Evolutionary conservation across 1,140 invertebrate species (phyloP).

Genomic region (Papilio polytes): DNA sequence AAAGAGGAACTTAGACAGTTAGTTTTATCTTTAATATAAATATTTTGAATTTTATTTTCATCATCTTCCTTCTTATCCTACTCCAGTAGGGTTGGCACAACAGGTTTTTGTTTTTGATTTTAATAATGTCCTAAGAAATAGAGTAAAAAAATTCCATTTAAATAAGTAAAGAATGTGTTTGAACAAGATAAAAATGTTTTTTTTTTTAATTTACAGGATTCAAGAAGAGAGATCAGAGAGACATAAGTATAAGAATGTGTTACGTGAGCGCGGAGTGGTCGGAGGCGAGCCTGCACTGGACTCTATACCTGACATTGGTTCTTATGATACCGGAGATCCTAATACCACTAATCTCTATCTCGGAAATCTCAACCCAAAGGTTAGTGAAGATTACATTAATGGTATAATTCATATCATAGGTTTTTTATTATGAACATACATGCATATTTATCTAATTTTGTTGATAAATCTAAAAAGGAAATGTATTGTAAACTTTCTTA

Average conservation of each 20-base stretch:
- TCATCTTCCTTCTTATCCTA: no score
- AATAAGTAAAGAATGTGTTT: no score
- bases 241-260: slow-evolving; percentile 92
- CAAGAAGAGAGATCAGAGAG: slow-evolving; percentile 98
- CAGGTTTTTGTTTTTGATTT: no score
- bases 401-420: slow-evolving; percentile 5
- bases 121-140: no score
- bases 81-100: no score
- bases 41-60: no score
- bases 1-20: slow-evolving; percentile 97
- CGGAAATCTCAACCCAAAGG: slow-evolving; percentile 98
- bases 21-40: slow-evolving; percentile 52
- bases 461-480: not conserved
- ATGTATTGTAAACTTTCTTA: no score
- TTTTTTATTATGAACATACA: no score
- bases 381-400: slow-evolving; percentile 37
- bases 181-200: not conserved
- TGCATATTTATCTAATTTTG: not conserved
- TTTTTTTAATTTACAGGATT: slow-evolving; percentile 86
- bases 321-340: slow-evolving; percentile 97
- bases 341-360: slow-evolving; percentile 99
- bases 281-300: slow-evolving; percentile 65
- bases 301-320: slow-evolving; percentile 85
- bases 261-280: slow-evolving; percentile 67
- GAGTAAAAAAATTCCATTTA: no score